Evolutionary conservation across 2,888 invertebrate genomes (phyloP).

Genomic region (Taenaris catops): DNA sequence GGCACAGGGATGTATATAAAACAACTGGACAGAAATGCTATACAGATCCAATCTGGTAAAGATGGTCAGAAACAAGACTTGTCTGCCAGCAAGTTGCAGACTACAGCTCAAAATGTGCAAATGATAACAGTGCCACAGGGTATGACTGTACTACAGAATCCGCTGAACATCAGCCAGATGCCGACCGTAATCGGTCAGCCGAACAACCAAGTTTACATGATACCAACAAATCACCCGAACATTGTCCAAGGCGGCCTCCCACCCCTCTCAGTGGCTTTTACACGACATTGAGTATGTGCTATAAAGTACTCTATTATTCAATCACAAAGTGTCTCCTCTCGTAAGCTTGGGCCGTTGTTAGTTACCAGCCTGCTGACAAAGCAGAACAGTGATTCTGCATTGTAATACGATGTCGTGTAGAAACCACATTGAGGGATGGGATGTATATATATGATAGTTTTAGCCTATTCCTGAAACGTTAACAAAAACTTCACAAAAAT

Average conservation of each 20-base stretch:
- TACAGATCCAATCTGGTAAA: slow-evolving; percentile 62
- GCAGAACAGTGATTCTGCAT: too few relatives aligned
- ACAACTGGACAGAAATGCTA: slow-evolving; percentile 63
- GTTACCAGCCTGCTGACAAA: too few relatives aligned
- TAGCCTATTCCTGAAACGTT: too few relatives aligned
- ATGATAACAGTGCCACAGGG: slow-evolving; percentile 72
- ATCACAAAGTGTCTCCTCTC: too few relatives aligned
- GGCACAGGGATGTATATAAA: slow-evolving; percentile 68
- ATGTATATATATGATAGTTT: too few relatives aligned
- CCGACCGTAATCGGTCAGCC: slow-evolving; percentile 59
- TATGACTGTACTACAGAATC: slow-evolving; percentile 69
- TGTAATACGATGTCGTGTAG: too few relatives aligned
- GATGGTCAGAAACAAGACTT: slow-evolving; percentile 62
- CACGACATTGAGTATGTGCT: slow-evolving; percentile 53
- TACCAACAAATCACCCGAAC: slow-evolving; percentile 61
- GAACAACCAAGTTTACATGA: slow-evolving; percentile 71
- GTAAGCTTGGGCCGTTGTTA: too few relatives aligned
- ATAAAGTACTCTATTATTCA: slow-evolving; percentile 63
- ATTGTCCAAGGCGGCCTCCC: slow-evolving; percentile 53
- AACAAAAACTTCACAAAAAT: too few relatives aligned
- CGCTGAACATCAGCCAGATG: slow-evolving; percentile 61
- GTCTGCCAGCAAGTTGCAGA: slow-evolving; percentile 51
- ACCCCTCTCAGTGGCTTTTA: too few relatives aligned
- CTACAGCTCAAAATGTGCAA: slow-evolving; percentile 60
- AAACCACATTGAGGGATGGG: too few relatives aligned